Evolutionary conservation across 1,140 invertebrate genomes (phyloP).

Genomic region (Ceratosolen solmsi): DNA sequence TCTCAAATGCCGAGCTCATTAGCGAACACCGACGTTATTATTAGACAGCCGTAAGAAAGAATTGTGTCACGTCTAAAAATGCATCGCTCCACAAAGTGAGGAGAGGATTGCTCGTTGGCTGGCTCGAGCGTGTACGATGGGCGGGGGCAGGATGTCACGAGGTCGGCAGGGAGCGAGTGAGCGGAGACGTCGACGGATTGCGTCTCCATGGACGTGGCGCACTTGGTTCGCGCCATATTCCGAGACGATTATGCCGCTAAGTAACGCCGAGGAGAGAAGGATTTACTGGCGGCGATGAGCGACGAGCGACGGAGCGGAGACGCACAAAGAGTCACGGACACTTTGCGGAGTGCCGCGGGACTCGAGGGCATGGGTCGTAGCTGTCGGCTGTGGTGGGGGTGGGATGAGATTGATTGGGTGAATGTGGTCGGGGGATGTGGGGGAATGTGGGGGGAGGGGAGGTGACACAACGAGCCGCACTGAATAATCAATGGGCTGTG

Average conservation of each 20-base stretch:
- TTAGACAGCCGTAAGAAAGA: constrained; percentile 2
- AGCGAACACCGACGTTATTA: constrained; percentile 6
- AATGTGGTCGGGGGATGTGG: too few relatives aligned
- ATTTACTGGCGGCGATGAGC: constrained; percentile 36
- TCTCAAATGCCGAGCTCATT: not conserved
- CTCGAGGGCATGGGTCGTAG: not conserved
- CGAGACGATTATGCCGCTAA: constrained; percentile 48
- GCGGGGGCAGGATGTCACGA: too few relatives aligned
- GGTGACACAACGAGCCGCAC: not conserved
- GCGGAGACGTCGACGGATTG: not conserved
- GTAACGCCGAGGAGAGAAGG: constrained; percentile 47
- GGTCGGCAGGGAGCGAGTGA: not conserved
- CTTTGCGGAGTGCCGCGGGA: not conserved
- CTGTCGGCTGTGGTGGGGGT: too few relatives aligned
- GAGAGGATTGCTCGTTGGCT: too few relatives aligned
- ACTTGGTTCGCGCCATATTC: constrained; percentile 32
- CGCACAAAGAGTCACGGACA: not conserved
- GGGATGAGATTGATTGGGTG: too few relatives aligned
- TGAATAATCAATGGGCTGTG: too few relatives aligned
- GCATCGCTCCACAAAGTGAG: too few relatives aligned
- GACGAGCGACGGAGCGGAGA: constrained; percentile 6
- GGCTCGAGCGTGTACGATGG: too few relatives aligned
- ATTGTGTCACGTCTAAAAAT: constrained; percentile 38
- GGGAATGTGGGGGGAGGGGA: not conserved
- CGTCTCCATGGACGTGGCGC: not conserved